phyloP scores from a whole-genome alignment of 2,888 invertebrate species.

The Drosophila mulleri region DNA sequence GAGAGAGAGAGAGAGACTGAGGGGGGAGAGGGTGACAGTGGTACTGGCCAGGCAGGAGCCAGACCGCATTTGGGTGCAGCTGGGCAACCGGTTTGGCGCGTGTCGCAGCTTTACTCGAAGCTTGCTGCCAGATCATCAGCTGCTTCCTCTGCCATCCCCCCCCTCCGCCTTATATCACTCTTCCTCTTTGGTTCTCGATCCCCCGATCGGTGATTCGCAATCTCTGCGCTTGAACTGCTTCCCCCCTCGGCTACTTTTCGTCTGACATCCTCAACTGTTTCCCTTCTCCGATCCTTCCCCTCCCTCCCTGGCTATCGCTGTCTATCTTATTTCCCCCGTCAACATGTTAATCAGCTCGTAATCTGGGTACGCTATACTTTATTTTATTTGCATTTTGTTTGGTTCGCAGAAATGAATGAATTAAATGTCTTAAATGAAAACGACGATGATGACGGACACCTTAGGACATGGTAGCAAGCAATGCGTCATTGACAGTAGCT shows the following conservation, averaged over 20 bases:
- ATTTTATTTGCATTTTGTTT: slow-evolving; percentile 11
- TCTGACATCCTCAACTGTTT: background rate
- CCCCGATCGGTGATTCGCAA: background rate
- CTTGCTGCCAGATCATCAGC: slow-evolving; percentile 3
- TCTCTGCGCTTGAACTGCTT: background rate
- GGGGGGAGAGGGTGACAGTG: background rate
- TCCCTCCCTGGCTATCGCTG: no score
- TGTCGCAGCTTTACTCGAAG: slow-evolving; percentile 42
- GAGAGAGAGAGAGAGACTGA: background rate
- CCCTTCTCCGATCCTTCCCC: background rate
- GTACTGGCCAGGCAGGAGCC: slow-evolving; percentile 13
- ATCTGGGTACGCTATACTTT: slow-evolving; percentile 5
- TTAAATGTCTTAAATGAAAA: slow-evolving; percentile 56
- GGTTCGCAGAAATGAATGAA: slow-evolving; percentile 69
- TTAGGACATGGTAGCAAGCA: slow-evolving; percentile 36
- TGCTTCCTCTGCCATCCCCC: background rate
- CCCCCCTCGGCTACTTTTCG: background rate
- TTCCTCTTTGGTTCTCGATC: background rate
- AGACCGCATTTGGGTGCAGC: slow-evolving; percentile 72
- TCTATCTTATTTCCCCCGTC: background rate
- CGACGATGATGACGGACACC: slow-evolving; percentile 48
- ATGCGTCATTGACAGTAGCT: background rate
- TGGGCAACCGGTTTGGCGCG: slow-evolving; percentile 75
- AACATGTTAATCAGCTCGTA: background rate
- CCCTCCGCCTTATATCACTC: background rate